phyloP scores from a whole-genome alignment of 2,797 vertebrate genomes.

The Numenius phaeopus region DNA sequence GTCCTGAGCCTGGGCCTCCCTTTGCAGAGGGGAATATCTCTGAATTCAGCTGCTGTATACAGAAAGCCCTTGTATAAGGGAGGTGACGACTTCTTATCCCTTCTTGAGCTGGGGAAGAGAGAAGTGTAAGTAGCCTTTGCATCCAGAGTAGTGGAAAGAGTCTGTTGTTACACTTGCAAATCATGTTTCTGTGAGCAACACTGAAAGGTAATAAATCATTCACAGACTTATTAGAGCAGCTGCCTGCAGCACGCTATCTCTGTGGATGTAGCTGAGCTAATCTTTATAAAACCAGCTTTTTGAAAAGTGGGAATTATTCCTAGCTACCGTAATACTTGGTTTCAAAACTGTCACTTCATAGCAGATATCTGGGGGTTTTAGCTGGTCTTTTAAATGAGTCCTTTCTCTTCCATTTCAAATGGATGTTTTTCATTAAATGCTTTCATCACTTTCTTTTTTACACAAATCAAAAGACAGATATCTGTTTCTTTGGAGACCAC shows the following conservation, averaged over 20 bases:
- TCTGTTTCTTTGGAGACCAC: background rate
- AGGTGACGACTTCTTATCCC: rapidly evolving
- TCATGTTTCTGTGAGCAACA: background rate
- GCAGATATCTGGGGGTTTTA: background rate
- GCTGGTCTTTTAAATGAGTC: background rate
- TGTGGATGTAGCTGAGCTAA: background rate
- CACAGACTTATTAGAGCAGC: background rate
- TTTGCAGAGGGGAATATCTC: background rate
- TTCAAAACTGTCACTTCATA: background rate
- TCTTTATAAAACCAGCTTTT: background rate
- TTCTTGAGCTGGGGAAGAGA: background rate
- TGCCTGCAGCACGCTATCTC: background rate
- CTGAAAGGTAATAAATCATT: background rate
- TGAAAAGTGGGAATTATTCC: background rate
- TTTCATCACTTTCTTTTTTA: background rate
- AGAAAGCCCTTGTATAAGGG: background rate
- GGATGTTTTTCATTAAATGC: background rate
- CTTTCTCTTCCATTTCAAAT: background rate
- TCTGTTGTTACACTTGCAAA: background rate
- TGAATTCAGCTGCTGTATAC: background rate
- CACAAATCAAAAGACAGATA: background rate
- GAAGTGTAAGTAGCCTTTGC: background rate
- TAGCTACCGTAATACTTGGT: background rate
- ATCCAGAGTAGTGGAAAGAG: background rate
- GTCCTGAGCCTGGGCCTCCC: background rate